These are phyloP conservation scores for Biston stratarius DNA, from an alignment of 2,888 invertebrate species.

Conservation along the genomic window DNA sequence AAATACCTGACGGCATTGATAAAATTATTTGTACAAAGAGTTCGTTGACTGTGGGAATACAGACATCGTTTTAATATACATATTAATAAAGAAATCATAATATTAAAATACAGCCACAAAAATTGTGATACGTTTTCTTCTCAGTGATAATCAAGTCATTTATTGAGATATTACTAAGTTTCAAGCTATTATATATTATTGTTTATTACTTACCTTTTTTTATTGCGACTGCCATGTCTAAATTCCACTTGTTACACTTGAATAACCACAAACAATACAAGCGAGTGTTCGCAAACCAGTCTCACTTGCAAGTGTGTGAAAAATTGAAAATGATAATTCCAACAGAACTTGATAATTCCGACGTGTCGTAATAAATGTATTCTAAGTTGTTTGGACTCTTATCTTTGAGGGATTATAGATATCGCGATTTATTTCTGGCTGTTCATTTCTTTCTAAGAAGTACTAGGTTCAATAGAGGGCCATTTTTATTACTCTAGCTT, in stretches of 20 bases:
- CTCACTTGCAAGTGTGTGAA: not conserved
- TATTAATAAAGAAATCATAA: too few species aligned
- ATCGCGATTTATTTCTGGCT: not conserved
- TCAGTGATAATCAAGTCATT: too few species aligned
- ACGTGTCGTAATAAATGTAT: not conserved
- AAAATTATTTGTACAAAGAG: too few species aligned
- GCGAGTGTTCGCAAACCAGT: slow-evolving; percentile 42
- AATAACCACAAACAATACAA: slow-evolving; percentile 26
- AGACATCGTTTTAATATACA: too few species aligned
- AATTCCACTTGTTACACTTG: slow-evolving; percentile 21
- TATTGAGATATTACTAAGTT: too few species aligned
- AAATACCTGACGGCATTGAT: too few species aligned
- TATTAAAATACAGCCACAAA: too few species aligned
- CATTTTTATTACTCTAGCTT: too few species aligned
- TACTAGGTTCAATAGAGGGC: too few species aligned
- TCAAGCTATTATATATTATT: too few species aligned
- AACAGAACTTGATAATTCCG: slow-evolving; percentile 6
- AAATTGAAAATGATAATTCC: not conserved
- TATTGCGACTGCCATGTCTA: slow-evolving; percentile 71
- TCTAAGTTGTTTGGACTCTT: slow-evolving; percentile 3
- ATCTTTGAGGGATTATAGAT: not conserved
- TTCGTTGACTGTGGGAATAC: too few species aligned
- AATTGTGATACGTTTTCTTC: too few species aligned
- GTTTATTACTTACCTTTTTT: slow-evolving; percentile 66
- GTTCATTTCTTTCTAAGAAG: not conserved